Base-by-base conservation (phyloP, 2,888 invertebrate genomes). In the Spilosoma lubricipeda region DNA sequence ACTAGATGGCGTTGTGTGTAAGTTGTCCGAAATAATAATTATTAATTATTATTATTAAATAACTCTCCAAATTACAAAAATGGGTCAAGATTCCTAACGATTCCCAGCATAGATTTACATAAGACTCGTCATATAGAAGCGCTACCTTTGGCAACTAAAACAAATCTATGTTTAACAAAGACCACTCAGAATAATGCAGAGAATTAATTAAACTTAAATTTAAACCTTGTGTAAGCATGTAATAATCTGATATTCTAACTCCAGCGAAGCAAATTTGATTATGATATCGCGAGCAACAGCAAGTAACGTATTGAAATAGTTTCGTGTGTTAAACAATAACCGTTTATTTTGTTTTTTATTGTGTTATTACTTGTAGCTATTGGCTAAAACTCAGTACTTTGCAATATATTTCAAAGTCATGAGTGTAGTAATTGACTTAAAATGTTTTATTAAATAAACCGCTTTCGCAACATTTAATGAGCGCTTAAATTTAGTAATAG, bases 391-490 rank as follows among this genome's bases (percentile, higher is more conserved):
- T 5, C 18, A 63, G 42, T 68, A 33, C n/a, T 27, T 42, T 27
- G 70, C 33, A 64, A 74, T 59, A 33, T 27, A 65, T 67, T 74
- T 74, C 66, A 70, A 70, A 74, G 67, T 67, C 72, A 33, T 63
- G 71, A 33, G 27, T 67, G 45, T 71, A 45, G 30, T 30, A 69
- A 69, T 30, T 18, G 36, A 63, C 45, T 74, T 67, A 67, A 70
- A 77, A 70, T 63, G 67, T 71, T 78, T 67, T 73, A 68, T 66
- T 42, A 77, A 77, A 83, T 85, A 75, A 72, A 68, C 56, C 70
- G 68, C 74, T 77, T 85, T 84, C 75, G 71, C 73, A 64, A 73
- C 48, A 59, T 33, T 45, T 73, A 75, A 85, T 77, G 59, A 72
- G 63, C 45, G 76, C 66, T 72, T 77, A 75, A 77, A 77, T 72